These are phyloP conservation scores for Rousettus madagascariensis DNA, from an alignment of 2,797 vertebrate genomes.

Conservation along the genomic window DNA sequence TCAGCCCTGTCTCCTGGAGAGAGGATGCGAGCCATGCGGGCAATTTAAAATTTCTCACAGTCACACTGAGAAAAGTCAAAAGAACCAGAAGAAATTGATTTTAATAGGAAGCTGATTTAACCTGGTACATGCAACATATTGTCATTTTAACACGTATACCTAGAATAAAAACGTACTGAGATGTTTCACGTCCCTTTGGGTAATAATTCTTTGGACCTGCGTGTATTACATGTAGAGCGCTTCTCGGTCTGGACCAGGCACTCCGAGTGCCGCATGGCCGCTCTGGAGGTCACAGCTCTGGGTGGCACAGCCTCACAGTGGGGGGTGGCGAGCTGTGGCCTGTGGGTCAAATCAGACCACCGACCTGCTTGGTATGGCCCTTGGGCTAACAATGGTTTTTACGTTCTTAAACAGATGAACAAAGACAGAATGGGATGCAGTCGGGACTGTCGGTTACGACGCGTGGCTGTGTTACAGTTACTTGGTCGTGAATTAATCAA, in stretches of 20 bases:
- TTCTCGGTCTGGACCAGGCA: background rate
- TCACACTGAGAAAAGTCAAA: background rate
- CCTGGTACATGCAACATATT: background rate
- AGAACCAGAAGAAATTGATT: background rate
- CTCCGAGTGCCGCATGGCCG: rapidly evolving
- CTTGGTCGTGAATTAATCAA: background rate
- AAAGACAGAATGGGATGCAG: too few species aligned
- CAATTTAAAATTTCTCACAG: background rate
- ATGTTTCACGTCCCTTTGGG: background rate
- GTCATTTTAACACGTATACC: background rate
- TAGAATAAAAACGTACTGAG: background rate
- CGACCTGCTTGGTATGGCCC: background rate
- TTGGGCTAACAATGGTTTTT: rapidly evolving
- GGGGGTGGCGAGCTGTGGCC: background rate
- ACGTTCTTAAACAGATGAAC: too few species aligned
- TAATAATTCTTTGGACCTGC: background rate
- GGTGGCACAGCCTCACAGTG: too few species aligned
- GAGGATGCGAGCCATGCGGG: background rate
- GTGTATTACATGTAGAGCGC: rapidly evolving
- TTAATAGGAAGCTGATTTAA: background rate
- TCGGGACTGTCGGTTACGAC: rapidly evolving
- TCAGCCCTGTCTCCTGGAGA: background rate
- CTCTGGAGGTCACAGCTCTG: background rate
- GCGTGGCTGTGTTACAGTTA: background rate
- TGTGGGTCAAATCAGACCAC: background rate